phyloP scores from a whole-genome alignment of 2,797 vertebrate species.

The Pseudochaenichthys georgianus region DNA sequence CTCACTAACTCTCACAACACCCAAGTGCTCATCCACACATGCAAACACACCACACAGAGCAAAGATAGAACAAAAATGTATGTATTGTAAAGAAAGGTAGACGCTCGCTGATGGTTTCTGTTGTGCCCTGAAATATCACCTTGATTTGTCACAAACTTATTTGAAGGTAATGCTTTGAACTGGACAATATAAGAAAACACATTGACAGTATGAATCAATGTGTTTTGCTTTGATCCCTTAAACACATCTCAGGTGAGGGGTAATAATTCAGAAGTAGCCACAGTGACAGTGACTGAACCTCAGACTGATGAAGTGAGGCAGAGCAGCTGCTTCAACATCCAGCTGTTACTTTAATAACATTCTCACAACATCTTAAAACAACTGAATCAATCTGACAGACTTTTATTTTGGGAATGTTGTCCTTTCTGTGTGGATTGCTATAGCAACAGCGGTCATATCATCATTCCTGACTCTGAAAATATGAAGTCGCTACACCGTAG shows the following conservation, averaged over 20 bases:
- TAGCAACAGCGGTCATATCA: slow-evolving; percentile 1
- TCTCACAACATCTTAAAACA: background rate
- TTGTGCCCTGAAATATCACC: background rate
- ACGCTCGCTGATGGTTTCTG: background rate
- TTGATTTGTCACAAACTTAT: background rate
- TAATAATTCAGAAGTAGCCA: background rate
- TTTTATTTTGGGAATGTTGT: background rate
- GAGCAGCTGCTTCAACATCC: background rate
- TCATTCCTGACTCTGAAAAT: background rate
- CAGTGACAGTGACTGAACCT: background rate
- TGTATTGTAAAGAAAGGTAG: background rate
- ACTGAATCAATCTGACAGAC: no score
- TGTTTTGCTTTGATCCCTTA: background rate
- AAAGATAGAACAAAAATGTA: background rate
- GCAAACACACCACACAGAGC: background rate
- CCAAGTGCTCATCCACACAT: slow-evolving; percentile 13
- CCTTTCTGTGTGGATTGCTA: background rate
- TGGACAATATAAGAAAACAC: no score
- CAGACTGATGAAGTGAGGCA: background rate
- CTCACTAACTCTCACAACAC: background rate
- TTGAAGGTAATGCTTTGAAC: no score
- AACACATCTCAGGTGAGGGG: no score
- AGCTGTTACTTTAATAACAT: background rate
- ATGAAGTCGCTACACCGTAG: background rate
- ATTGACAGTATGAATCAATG: background rate